Evolutionary conservation across 2,113 vertebrate species (phyloP).

Genomic region (Apaloderma vittatum): DNA sequence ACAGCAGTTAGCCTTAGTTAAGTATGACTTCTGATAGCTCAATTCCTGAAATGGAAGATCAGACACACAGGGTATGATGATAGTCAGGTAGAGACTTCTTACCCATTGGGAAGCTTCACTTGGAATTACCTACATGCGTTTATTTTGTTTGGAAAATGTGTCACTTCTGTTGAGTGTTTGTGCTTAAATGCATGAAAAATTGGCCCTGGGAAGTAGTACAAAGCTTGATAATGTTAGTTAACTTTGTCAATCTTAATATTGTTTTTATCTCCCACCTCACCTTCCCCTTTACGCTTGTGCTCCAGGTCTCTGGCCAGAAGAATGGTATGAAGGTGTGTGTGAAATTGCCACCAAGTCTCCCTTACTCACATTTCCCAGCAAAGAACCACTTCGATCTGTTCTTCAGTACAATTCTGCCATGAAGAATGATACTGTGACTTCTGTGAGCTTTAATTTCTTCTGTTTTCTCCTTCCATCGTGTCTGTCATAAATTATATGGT

Average conservation of each 20-base stretch:
- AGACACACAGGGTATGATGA: background rate
- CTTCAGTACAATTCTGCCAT: slow-evolving; percentile 97
- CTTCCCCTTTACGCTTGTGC: background rate
- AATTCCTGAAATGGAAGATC: background rate
- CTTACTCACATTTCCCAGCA: slow-evolving; percentile 94
- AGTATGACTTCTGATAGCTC: background rate
- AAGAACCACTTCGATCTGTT: slow-evolving; percentile 94
- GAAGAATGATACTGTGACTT: slow-evolving; percentile 96
- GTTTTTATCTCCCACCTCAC: background rate
- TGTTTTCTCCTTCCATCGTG: background rate
- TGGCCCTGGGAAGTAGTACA: background rate
- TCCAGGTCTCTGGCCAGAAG: slow-evolving; percentile 95
- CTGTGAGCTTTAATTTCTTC: slow-evolving; percentile 74
- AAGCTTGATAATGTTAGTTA: background rate
- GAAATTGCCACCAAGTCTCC: slow-evolving; percentile 97
- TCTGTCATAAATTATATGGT: background rate
- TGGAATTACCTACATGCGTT: background rate
- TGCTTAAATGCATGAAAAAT: background rate
- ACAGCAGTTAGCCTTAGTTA: background rate
- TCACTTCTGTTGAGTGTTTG: background rate
- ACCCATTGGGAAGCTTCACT: background rate
- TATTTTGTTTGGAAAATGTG: background rate
- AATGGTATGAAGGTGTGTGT: slow-evolving; percentile 98
- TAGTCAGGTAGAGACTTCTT: background rate
- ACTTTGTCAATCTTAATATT: background rate